Base-by-base conservation (phyloP, 1,140 invertebrate genomes). In the Drosophila ogumai region DNA sequence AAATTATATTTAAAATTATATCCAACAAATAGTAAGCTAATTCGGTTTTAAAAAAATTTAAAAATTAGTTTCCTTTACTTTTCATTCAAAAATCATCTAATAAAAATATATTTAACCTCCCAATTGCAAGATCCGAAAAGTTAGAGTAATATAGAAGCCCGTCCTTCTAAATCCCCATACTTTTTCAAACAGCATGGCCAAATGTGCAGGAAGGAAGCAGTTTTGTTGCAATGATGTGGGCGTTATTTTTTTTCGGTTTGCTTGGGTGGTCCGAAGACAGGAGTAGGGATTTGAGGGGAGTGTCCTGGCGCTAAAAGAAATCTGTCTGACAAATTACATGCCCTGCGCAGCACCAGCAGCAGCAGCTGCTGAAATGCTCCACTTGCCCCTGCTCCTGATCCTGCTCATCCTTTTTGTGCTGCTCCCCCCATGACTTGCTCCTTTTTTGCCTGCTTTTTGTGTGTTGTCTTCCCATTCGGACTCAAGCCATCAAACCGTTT, bases 261-360 rank as follows among this genome's bases (percentile, higher is more conserved):
- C 34, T n/a, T 44, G 43, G 32, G 47, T 65, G 75, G 41, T 31
- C 15, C n/a, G 10, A 38, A 22, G 19, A 25, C 3, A 17, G 22
- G 22, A 49, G 38, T 40, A 3, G 32, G 46, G 68, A 54, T 56
- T 46, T n/a, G 40, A 46, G 58, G 60, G 60, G 15, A n/a, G 61
- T 71, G 82, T 49, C 67, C 52, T 58, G 76, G 58, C 60, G 76
- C 65, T 73, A 61, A 77, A 81, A 75, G 85, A 81, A 90, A 88
- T 88, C 85, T 84, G 73, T 84, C 85, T 81, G 84, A 90, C 81
- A 88, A 90, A 84, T 90, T 90, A 84, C 74, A 90, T 68, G 85
- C 68, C 59, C 65, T 61, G 57, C 75, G 54, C 66, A 78, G 65
- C 73, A 28, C 25, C 25, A 28, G 63, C 64, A 40, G 56, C 77